A percentile compares a stretch with the other conserved stretches of the same genome.
Conservation (phyloP, 2,888 invertebrate genomes). For the Ophioninae sp. region DNA sequence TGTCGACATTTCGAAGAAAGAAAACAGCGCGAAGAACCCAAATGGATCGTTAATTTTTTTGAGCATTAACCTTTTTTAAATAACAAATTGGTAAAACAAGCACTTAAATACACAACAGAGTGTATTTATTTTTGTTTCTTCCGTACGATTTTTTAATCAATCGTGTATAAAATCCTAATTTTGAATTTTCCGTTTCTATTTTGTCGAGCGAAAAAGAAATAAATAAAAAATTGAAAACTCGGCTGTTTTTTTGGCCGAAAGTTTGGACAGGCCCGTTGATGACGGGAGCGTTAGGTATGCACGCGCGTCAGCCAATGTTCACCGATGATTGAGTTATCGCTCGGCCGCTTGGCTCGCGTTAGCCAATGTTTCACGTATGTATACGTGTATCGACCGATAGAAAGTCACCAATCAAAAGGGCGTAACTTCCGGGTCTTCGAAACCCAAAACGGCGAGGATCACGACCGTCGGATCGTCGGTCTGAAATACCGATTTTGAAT, state of each 20-base stretch:
- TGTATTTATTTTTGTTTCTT: too few species aligned
- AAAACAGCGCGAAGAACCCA: too few species aligned
- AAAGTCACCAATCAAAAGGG: background rate
- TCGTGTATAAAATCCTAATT: too few species aligned
- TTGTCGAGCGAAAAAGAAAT: too few species aligned
- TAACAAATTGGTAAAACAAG: too few species aligned
- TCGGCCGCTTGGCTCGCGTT: background rate
- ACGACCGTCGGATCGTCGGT: background rate
- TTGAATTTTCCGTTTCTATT: too few species aligned
- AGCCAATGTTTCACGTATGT: background rate
- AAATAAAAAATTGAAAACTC: too few species aligned
- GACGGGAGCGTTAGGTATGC: background rate
- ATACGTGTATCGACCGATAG: background rate
- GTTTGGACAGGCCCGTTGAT: background rate
- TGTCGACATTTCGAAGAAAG: too few species aligned
- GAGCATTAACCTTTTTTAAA: too few species aligned
- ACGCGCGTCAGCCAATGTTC: background rate
- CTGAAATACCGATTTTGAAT: conserved; percentile 6
- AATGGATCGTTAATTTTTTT: too few species aligned
- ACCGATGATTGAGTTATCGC: background rate
- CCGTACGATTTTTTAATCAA: too few species aligned
- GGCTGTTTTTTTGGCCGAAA: background rate
- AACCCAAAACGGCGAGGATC: background rate
- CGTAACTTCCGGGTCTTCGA: background rate
- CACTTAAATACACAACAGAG: too few species aligned